phyloP scores from a whole-genome alignment of 2,113 vertebrate genomes.

The Chloropsis cyanopogon region DNA sequence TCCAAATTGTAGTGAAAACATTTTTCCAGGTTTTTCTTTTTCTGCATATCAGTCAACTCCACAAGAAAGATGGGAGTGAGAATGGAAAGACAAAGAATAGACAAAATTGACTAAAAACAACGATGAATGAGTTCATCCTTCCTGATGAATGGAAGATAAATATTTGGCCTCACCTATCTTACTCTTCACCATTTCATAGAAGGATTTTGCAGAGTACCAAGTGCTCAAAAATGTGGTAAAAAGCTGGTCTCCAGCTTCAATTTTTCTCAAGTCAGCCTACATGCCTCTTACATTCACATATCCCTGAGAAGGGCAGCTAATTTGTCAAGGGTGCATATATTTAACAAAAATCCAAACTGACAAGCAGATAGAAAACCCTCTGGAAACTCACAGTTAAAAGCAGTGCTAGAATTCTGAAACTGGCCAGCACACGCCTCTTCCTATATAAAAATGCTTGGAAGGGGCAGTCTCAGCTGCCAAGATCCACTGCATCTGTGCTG shows the following conservation, averaged over 20 bases:
- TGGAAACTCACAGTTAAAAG: constrained; percentile 33
- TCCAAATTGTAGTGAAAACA: not conserved
- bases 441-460: constrained; percentile 55
- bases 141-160: not conserved
- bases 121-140: too few species aligned
- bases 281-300: not conserved
- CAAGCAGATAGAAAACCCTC: not conserved
- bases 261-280: not conserved
- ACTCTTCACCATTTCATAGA: not conserved
- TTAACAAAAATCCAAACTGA: not conserved
- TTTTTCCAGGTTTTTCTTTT: not conserved
- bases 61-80: not conserved
- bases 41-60: not conserved
- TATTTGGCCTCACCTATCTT: not conserved
- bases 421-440: constrained; percentile 44
- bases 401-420: constrained; percentile 21
- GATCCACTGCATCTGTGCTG: not conserved
- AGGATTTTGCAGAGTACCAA: not conserved
- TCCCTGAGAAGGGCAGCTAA: not conserved
- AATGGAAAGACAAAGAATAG: not conserved
- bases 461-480: constrained; percentile 28
- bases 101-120: not conserved
- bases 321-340: not conserved
- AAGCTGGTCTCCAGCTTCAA: not conserved
- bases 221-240: not conserved